These are phyloP conservation scores for Cyclophora albipunctata DNA, from an alignment of 2,888 invertebrate genomes.

Conservation along the genomic window DNA sequence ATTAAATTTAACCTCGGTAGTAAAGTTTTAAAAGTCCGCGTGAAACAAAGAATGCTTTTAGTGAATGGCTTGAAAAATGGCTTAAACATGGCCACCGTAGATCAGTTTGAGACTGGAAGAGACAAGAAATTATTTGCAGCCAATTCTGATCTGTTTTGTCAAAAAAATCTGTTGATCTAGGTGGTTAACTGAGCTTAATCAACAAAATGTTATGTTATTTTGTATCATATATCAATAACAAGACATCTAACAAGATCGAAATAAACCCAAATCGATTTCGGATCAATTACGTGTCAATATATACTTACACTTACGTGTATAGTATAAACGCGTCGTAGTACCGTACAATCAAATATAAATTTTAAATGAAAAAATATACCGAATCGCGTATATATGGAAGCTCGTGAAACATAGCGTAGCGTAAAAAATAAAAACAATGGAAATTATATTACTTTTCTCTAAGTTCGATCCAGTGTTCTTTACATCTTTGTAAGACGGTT, in stretches of 20 bases:
- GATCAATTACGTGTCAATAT: no score
- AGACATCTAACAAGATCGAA: background rate
- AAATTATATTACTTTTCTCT: no score
- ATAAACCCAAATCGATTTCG: background rate
- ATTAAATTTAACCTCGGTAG: slow-evolving; percentile 24
- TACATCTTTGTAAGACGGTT: slow-evolving; percentile 19
- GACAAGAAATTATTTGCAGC: background rate
- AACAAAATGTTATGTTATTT: background rate
- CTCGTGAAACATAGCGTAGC: no score
- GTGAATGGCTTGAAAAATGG: slow-evolving; percentile 37
- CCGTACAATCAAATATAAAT: slow-evolving; percentile 1
- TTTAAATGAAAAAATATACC: background rate
- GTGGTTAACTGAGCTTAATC: no score
- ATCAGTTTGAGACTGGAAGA: slow-evolving; percentile 16
- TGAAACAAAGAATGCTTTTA: slow-evolving; percentile 37
- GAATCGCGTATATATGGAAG: no score
- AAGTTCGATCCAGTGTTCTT: background rate
- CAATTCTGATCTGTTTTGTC: no score
- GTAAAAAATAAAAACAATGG: no score
- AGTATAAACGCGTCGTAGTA: no score
- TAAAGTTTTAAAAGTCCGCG: slow-evolving; percentile 23
- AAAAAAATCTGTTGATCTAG: no score
- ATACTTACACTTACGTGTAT: no score
- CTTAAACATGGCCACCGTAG: slow-evolving; percentile 18
- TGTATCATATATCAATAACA: background rate